Evolutionary conservation across 2,797 vertebrate species (phyloP).

Genomic region (Diglossa cyanea): DNA sequence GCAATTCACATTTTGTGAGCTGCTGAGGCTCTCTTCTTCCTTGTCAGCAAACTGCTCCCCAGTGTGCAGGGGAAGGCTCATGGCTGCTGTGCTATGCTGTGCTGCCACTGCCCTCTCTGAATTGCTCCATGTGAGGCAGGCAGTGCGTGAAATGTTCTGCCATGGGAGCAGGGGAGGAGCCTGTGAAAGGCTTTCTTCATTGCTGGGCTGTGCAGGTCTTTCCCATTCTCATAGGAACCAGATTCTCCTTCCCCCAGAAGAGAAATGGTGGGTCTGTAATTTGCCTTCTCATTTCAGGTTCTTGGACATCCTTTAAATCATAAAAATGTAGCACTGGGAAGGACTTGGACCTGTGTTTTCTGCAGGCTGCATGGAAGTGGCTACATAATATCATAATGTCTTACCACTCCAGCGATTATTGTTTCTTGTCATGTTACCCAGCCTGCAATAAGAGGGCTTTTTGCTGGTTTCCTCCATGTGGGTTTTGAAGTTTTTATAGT

Average conservation of each 20-base stretch:
- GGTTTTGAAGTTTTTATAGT: neutral
- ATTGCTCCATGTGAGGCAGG: neutral
- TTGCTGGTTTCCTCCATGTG: neutral
- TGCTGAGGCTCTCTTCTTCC: neutral
- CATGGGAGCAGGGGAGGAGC: neutral
- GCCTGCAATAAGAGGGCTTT: neutral
- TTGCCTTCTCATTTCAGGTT: neutral
- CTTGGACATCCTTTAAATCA: neutral
- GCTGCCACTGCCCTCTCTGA: neutral
- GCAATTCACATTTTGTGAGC: neutral
- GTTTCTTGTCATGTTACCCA: neutral
- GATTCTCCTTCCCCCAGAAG: neutral
- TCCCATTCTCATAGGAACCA: neutral
- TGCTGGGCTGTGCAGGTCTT: neutral
- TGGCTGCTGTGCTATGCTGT: neutral
- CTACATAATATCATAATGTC: neutral
- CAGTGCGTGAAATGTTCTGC: neutral
- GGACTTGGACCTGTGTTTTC: neutral
- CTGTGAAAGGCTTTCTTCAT: neutral
- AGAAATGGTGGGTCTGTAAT: neutral
- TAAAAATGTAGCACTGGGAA: neutral
- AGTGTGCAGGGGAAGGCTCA: rapidly evolving
- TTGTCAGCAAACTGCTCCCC: neutral
- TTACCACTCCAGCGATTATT: neutral
- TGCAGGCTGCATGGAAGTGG: neutral